Conservation (phyloP, 1,140 invertebrate genomes). For the Delia radicum region DNA sequence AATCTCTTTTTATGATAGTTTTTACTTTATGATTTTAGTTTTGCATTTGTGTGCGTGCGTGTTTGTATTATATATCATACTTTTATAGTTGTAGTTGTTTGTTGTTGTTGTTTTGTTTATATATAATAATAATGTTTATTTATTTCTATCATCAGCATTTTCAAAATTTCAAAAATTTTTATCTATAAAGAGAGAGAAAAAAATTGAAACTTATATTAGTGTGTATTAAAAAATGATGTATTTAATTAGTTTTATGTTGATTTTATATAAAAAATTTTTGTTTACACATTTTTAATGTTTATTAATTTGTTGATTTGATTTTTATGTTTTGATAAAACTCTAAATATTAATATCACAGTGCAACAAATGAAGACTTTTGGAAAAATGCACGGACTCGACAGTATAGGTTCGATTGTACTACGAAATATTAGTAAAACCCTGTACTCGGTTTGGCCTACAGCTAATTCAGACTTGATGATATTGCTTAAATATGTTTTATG, state of each 20-base stretch:
- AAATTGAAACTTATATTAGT: not conserved
- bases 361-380: too few species aligned
- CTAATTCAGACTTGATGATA: too few species aligned
- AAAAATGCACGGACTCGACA: too few species aligned
- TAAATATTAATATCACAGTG: too few species aligned
- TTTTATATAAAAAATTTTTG: too few species aligned
- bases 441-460: too few species aligned
- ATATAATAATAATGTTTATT: not conserved
- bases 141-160: not conserved
- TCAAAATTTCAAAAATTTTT: not conserved
- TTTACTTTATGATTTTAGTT: not conserved
- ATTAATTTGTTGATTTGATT: too few species aligned
- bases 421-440: too few species aligned
- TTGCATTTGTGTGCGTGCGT: not conserved
- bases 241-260: not conserved
- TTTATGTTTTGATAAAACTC: too few species aligned
- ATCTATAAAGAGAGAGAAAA: not conserved
- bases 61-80: not conserved
- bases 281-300: too few species aligned
- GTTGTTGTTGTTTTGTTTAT: not conserved
- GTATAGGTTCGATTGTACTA: too few species aligned
- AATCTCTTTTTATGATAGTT: slow-evolving; percentile 3
- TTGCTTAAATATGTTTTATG: too few species aligned
- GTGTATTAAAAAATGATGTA: not conserved
- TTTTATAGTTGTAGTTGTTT: not conserved